These are phyloP conservation scores for Ashinkailepas kermadecensis DNA, from an alignment of 2,888 invertebrate species.

Conservation along the genomic window DNA sequence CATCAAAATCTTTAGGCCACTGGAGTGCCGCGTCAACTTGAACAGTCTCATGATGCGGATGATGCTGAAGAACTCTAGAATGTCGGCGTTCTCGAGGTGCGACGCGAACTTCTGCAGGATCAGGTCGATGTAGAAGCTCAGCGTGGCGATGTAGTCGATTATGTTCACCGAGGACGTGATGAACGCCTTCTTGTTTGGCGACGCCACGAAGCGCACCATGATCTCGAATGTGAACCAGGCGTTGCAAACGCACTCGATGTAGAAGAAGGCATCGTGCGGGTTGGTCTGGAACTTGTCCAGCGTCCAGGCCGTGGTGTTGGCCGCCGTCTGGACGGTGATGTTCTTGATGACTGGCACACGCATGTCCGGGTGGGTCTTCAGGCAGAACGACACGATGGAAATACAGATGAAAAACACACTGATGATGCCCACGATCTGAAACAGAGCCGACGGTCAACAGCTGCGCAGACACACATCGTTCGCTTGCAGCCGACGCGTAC, in stretches of 20 bases:
- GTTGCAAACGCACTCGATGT: conserved; percentile 96
- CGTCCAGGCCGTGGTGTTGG: conserved; percentile 68
- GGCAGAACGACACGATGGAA: conserved; percentile 97
- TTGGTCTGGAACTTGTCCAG: conserved; percentile 81
- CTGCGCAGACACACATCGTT: too few relatives aligned
- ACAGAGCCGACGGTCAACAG: background rate
- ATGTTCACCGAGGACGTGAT: conserved; percentile 94
- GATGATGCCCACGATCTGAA: conserved; percentile 91
- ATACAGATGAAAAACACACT: conserved; percentile 99
- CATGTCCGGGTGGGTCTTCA: conserved; percentile 99
- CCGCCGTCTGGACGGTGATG: conserved; percentile 66
- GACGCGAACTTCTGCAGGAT: conserved; percentile 81
- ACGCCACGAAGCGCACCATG: conserved; percentile 80
- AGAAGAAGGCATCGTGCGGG: conserved; percentile 95
- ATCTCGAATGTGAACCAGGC: conserved; percentile 99
- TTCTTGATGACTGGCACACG: conserved; percentile 73
- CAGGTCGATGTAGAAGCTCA: conserved; percentile 95
- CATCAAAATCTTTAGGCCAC: conserved; percentile 94
- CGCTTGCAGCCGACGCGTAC: too few relatives aligned
- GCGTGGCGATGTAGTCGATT: conserved; percentile 97
- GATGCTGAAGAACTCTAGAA: conserved; percentile 94
- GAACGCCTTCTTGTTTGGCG: conserved; percentile 89
- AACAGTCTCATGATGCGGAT: conserved; percentile 96
- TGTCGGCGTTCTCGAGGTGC: conserved; percentile 87
- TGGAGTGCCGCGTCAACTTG: conserved; percentile 92